These are phyloP conservation scores for Semaprochilodus insignis DNA, from an alignment of 2,797 vertebrate species.

Conservation along the genomic window DNA sequence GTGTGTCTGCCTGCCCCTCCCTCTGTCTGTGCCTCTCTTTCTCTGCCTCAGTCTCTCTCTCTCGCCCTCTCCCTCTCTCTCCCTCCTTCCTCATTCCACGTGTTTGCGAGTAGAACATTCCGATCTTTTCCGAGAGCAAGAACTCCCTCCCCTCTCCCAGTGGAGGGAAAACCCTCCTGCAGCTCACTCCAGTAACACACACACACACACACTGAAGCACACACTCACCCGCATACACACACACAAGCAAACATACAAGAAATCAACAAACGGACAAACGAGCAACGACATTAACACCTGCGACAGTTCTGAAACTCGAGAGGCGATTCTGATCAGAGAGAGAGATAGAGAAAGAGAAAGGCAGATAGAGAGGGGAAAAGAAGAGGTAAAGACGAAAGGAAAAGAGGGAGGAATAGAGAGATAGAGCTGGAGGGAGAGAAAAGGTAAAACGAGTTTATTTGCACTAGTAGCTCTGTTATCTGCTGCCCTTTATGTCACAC, in stretches of 20 bases:
- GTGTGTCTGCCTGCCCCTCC: not conserved
- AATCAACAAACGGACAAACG: not conserved
- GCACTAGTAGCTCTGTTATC: too few species aligned
- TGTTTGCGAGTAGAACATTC: constrained; percentile 38
- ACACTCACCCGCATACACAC: not conserved
- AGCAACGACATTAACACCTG: not conserved
- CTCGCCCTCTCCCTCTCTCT: not conserved
- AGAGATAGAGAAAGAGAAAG: not conserved
- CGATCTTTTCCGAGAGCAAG: constrained; percentile 27
- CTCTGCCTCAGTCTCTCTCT: not conserved
- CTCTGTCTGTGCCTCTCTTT: not conserved
- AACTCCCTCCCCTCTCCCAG: constrained; percentile 22
- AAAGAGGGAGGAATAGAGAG: not conserved
- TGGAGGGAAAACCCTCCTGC: not conserved
- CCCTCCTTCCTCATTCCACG: constrained; percentile 12
- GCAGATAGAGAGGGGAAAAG: not conserved
- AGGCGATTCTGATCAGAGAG: not conserved
- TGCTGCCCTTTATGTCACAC: too few species aligned
- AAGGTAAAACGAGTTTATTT: not conserved
- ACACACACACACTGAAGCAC: not conserved
- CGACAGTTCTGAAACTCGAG: not conserved
- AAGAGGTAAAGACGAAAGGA: too few species aligned
- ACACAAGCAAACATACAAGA: not conserved
- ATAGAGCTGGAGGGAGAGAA: not conserved
- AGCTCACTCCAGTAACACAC: not conserved